Base-by-base conservation (phyloP, 2,888 invertebrate species). In the Pristionchus maxplancki region DNA sequence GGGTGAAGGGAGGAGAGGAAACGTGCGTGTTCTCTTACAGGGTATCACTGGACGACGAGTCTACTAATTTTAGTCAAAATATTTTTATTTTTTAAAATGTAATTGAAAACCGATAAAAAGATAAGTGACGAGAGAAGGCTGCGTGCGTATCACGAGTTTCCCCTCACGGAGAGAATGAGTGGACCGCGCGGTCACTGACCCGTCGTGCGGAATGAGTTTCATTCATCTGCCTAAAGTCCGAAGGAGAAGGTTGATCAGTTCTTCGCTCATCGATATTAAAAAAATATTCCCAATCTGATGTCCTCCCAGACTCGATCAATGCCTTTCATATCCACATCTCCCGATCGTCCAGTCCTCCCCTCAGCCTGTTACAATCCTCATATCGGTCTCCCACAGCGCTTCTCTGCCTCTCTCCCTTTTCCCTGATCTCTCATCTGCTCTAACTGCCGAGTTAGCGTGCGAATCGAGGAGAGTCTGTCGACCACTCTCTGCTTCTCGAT, bases 301-400 rank as follows among this genome's bases (percentile, higher is more conserved):
- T n/a, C n/a, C n/a, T n/a, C n/a, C n/a, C n/a, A n/a, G n/a, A n/a
- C n/a, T n/a, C n/a, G n/a, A n/a, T n/a, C n/a, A n/a, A n/a, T n/a
- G n/a, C n/a, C n/a, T n/a, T n/a, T n/a, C n/a, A n/a, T n/a, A n/a
- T n/a, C n/a, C n/a, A n/a, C n/a, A n/a, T n/a, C n/a, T 58, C n/a
- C 6, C 24, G 58, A 58, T 58, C 24, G n/a, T 8, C 24, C 24
- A n/a, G 20, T 58, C 58, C n/a, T 34, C 34, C 15, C 64, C 64
- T 13, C 11, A 5, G 31, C 64, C 31, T 64, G 64, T 64, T 64
- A 64, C 64, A 64, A 64, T 64, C 31, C 64, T 37, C 71, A 82
- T 82, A 50, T 82, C 82, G 37, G 53, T 50, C 34, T 44, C 34
- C 82, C 53, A 53, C 82, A 53, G 53, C 53, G 20, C 82, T 48